phyloP scores from a whole-genome alignment of 2,888 invertebrate genomes.

The Aphidius colemani region DNA sequence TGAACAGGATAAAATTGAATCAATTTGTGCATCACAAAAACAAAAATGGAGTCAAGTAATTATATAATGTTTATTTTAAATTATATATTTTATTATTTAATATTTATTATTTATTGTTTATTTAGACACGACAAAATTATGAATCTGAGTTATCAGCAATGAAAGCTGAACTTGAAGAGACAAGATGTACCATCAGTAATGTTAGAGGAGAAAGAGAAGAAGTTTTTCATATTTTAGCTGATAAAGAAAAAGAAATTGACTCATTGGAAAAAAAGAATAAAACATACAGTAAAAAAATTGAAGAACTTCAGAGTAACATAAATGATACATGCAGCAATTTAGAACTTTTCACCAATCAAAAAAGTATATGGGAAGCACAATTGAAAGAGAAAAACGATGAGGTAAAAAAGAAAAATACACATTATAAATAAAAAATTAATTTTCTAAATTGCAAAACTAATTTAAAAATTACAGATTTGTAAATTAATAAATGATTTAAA shows the following conservation, averaged over 20 bases:
- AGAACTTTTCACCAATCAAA: constrained; percentile 20
- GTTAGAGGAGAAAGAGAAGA: neutral
- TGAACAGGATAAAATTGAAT: constrained; percentile 3
- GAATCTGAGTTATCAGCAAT: neutral
- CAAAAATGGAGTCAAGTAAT: neutral
- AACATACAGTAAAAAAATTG: constrained; percentile 23
- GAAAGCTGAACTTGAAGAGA: neutral
- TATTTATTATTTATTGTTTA: neutral
- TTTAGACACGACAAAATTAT: neutral
- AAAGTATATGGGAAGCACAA: constrained; percentile 16
- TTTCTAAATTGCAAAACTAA: too few species aligned
- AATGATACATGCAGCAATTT: constrained; percentile 17
- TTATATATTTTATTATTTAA: too few species aligned
- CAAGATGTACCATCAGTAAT: neutral
- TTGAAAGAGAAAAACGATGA: constrained; percentile 21
- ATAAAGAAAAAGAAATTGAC: neutral
- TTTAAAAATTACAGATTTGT: neutral
- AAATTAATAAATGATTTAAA: constrained; percentile 23
- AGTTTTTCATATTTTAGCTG: constrained; percentile 14
- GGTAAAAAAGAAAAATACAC: neutral
- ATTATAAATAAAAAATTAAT: too few species aligned
- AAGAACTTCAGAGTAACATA: constrained; percentile 21
- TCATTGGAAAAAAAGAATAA: constrained; percentile 21
- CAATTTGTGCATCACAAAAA: neutral
- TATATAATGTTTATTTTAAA: too few species aligned